A percentile compares a stretch with the other conserved stretches of the same genome.
These are phyloP conservation scores for Diplolepis rosae DNA, from an alignment of 2,888 invertebrate genomes.

Conservation along the genomic window DNA sequence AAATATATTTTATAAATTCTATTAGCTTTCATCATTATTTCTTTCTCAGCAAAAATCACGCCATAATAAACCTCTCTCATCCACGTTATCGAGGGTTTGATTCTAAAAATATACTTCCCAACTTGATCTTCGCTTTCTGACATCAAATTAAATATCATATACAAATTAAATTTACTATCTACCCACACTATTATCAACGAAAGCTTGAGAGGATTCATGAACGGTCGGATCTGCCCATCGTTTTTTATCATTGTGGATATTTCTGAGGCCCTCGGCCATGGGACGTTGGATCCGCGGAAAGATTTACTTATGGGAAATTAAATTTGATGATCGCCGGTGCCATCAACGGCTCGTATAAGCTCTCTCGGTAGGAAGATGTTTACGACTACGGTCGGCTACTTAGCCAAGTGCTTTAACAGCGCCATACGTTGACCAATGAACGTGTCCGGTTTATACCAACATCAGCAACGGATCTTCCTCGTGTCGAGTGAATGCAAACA, in stretches of 20 bases:
- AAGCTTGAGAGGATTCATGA: constrained; percentile 16
- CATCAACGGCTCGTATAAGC: constrained; percentile 70
- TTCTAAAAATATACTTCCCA: neutral
- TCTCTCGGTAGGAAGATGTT: constrained; percentile 64
- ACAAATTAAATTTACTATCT: constrained; percentile 7
- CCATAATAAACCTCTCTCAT: neutral
- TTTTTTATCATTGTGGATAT: constrained; percentile 20
- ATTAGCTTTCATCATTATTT: neutral
- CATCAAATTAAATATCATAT: neutral
- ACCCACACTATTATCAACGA: neutral
- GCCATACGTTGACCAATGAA: constrained; percentile 53
- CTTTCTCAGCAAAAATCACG: neutral
- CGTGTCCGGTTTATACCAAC: constrained; percentile 57
- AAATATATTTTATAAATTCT: neutral
- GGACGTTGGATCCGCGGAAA: constrained; percentile 46
- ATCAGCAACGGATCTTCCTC: constrained; percentile 51
- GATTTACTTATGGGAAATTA: constrained; percentile 69
- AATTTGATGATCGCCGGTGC: constrained; percentile 66
- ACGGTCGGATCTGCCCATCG: neutral
- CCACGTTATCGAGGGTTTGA: neutral
- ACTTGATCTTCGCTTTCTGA: neutral
- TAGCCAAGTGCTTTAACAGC: constrained; percentile 51
- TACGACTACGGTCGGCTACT: constrained; percentile 68
- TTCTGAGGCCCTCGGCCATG: neutral
- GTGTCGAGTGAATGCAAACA: constrained; percentile 22